Conservation (phyloP, 2,888 invertebrate genomes). For the Drosophila nigricruria region DNA sequence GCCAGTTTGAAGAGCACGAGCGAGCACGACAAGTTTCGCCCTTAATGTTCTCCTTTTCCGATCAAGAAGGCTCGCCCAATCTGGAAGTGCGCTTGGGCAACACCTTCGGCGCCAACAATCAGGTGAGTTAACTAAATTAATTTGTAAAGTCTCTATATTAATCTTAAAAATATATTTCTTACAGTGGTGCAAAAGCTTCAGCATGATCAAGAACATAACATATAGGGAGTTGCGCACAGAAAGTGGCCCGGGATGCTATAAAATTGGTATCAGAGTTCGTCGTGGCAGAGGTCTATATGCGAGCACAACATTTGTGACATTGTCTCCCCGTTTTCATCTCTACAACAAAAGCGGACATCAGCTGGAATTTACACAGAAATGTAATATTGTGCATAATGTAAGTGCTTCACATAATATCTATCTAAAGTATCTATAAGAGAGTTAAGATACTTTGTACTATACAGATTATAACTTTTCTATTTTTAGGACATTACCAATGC, state of each 20-base stretch:
- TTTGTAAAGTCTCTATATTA: not conserved
- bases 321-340: constrained; percentile 96
- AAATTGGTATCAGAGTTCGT: constrained; percentile 95
- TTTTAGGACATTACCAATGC: constrained; percentile 69
- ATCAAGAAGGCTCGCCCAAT: constrained; percentile 93
- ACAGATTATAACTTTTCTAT: not conserved
- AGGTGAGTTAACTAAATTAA: constrained; percentile 81
- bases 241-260: constrained; percentile 85
- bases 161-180: constrained; percentile 4
- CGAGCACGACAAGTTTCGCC: constrained; percentile 96
- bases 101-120: constrained; percentile 86
- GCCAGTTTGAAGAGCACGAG: constrained; percentile 98
- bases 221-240: constrained; percentile 88
- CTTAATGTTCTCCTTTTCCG: constrained; percentile 96
- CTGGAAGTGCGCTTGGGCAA: constrained; percentile 92
- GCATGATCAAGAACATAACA: constrained; percentile 92
- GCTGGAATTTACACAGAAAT: constrained; percentile 95
- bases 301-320: constrained; percentile 95
- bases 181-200: constrained; percentile 95
- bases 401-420: constrained; percentile 78
- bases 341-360: constrained; percentile 93
- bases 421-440: not conserved
- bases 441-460: not conserved
- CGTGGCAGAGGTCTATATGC: constrained; percentile 95
- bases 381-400: constrained; percentile 91